These are phyloP conservation scores for Agrotis segetum DNA, from an alignment of 2,888 invertebrate species.

Conservation along the genomic window DNA sequence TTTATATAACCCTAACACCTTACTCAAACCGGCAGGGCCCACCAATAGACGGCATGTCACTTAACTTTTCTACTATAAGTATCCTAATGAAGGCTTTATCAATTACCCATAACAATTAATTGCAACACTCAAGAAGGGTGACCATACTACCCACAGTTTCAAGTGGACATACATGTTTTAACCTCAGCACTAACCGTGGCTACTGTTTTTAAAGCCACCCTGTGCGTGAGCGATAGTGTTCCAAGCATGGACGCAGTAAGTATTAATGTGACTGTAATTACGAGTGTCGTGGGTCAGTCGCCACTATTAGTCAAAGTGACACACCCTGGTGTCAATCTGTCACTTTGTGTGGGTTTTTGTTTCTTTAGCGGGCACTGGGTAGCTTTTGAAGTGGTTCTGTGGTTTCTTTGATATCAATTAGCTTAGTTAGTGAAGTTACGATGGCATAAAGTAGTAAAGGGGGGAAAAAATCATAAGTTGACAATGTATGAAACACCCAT, in stretches of 20 bases:
- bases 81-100: background rate
- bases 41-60: background rate
- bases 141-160: constrained; percentile 6
- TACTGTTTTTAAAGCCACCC: constrained; percentile 19
- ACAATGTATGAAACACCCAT: too few species aligned
- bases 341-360: constrained; percentile 64
- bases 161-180: constrained; percentile 38
- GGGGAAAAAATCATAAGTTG: too few species aligned
- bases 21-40: too few species aligned
- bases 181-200: background rate
- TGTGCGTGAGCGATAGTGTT: constrained; percentile 23
- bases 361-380: constrained; percentile 29
- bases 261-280: constrained; percentile 63
- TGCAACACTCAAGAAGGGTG: constrained; percentile 13
- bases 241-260: constrained; percentile 18
- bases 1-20: too few species aligned
- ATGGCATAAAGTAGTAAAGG: background rate
- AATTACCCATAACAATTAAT: background rate
- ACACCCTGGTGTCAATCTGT: constrained; percentile 64
- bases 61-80: background rate
- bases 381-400: constrained; percentile 19
- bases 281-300: constrained; percentile 56
- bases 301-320: constrained; percentile 61
- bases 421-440: background rate
- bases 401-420: constrained; percentile 53